Percentiles rank a stretch among this genome's conserved stretches.
These are phyloP conservation scores for Sander lucioperca DNA, from an alignment of 2,113 vertebrate species.

Conservation along the genomic window DNA sequence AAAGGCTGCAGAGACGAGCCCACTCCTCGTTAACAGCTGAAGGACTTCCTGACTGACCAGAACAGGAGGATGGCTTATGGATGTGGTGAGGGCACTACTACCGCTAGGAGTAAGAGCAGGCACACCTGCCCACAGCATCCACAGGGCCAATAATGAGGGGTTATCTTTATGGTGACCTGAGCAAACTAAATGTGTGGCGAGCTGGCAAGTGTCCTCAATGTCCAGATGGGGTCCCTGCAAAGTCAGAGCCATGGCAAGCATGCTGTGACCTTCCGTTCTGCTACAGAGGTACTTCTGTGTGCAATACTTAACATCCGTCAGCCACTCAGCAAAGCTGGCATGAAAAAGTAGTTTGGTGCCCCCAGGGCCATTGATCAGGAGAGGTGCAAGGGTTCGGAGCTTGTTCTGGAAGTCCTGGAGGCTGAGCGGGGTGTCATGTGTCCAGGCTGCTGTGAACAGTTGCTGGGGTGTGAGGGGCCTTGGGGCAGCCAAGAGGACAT, in stretches of 20 bases:
- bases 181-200: slow-evolving; percentile 81
- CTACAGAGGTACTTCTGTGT: slow-evolving; percentile 87
- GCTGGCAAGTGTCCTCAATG: slow-evolving; percentile 76
- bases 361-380: slow-evolving; percentile 77
- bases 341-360: slow-evolving; percentile 85
- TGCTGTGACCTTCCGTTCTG: slow-evolving; percentile 82
- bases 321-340: slow-evolving; percentile 88
- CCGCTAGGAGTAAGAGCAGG: slow-evolving; percentile 56
- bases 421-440: slow-evolving; percentile 70
- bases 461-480: slow-evolving; percentile 75
- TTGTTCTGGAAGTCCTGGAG: slow-evolving; percentile 78
- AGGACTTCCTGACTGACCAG: slow-evolving; percentile 81
- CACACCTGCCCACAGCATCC: slow-evolving; percentile 83
- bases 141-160: slow-evolving; percentile 81
- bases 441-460: slow-evolving; percentile 80
- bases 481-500: slow-evolving; percentile 81
- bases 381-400: slow-evolving; percentile 74
- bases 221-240: slow-evolving; percentile 69
- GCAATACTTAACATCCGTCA: slow-evolving; percentile 88
- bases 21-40: slow-evolving; percentile 81
- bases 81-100: slow-evolving; percentile 17
- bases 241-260: slow-evolving; percentile 85
- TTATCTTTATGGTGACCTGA: slow-evolving; percentile 80
- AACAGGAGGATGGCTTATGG: slow-evolving; percentile 57
- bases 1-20: slow-evolving; percentile 60